A percentile compares a stretch with the other conserved stretches of the same genome.
Conservation (phyloP, 2,888 invertebrate species). For the Aproaerema taeniolella region DNA sequence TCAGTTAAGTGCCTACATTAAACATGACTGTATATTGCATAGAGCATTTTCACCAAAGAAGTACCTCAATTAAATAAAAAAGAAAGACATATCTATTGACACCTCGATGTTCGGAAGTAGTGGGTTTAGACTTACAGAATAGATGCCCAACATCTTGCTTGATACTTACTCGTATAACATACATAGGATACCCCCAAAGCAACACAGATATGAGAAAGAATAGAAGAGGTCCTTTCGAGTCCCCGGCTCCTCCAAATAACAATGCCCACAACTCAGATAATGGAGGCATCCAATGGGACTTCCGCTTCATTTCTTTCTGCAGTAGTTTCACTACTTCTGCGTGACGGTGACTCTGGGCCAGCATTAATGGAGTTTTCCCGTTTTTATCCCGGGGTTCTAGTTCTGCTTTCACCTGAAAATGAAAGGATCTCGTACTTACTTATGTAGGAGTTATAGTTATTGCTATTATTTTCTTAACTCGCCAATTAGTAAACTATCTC, state of each 20-base stretch:
- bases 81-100: no score
- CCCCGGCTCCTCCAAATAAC: constrained; percentile 93
- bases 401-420: constrained; percentile 86
- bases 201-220: constrained; percentile 91
- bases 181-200: constrained; percentile 96
- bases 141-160: no score
- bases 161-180: constrained; percentile 86
- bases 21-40: no score
- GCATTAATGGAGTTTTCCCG: constrained; percentile 92
- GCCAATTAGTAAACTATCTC: no score
- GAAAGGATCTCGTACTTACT: not conserved
- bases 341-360: constrained; percentile 93
- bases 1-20: not conserved
- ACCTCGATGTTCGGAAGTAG: no score
- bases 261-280: constrained; percentile 92
- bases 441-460: not conserved
- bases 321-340: constrained; percentile 89
- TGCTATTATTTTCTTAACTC: not conserved
- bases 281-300: constrained; percentile 91
- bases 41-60: no score
- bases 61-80: no score
- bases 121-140: no score
- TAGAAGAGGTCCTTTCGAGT: constrained; percentile 91
- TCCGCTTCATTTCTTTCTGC: constrained; percentile 88
- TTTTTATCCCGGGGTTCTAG: constrained; percentile 93